phyloP scores from a whole-genome alignment of 2,113 vertebrate species.

The Phoxinus phoxinus region DNA sequence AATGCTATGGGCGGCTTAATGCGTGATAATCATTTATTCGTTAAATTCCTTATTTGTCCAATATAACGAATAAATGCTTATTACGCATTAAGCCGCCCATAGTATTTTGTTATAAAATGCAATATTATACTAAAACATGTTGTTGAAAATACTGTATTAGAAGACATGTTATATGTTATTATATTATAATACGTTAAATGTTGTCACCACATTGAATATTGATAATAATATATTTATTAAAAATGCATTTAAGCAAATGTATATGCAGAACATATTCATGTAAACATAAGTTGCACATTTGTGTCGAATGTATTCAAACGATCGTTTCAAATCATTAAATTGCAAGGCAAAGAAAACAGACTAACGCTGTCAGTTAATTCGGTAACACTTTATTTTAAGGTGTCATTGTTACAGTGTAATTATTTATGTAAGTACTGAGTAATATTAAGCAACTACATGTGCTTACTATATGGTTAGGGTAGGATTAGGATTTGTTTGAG shows the following conservation, averaged over 20 bases:
- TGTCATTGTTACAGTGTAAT: too few species aligned
- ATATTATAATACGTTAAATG: neutral
- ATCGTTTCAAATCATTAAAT: neutral
- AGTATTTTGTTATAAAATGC: neutral
- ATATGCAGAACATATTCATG: neutral
- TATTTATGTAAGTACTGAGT: too few species aligned
- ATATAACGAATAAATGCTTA: neutral
- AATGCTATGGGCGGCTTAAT: too few species aligned
- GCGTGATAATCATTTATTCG: too few species aligned
- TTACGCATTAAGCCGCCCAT: neutral
- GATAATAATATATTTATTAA: neutral
- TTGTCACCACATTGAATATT: neutral
- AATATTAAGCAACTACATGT: too few species aligned
- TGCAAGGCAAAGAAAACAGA: neutral
- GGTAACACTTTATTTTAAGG: too few species aligned
- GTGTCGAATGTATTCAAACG: neutral
- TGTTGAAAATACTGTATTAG: neutral
- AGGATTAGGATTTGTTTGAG: too few species aligned
- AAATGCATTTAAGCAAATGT: neutral
- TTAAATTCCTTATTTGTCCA: neutral
- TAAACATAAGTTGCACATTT: neutral
- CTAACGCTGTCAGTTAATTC: neutral
- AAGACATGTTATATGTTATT: neutral
- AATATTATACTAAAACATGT: neutral
- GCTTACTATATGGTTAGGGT: too few species aligned